A percentile compares a stretch with the other conserved stretches of the same genome.
These are phyloP conservation scores for Ageneiosus marmoratus DNA, from an alignment of 2,113 vertebrate genomes.

Conservation along the genomic window DNA sequence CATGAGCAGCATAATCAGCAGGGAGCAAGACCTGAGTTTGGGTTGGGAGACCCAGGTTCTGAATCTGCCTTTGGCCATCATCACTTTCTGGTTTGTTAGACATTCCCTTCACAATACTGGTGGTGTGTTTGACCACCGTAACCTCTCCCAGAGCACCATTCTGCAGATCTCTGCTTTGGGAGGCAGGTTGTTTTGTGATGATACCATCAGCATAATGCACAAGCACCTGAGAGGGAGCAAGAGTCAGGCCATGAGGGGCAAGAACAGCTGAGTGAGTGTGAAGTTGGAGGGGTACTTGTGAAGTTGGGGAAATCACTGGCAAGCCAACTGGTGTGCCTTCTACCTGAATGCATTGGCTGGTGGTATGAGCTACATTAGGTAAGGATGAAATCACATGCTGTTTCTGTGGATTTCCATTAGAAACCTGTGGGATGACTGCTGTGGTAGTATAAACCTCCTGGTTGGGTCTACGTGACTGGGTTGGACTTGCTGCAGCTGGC, in stretches of 20 bases:
- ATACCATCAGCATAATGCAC: conserved; percentile 90
- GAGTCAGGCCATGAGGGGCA: conserved; percentile 85
- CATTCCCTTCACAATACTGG: conserved; percentile 50
- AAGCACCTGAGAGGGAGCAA: conserved; percentile 89
- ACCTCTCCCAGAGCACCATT: conserved; percentile 89
- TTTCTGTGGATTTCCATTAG: conserved; percentile 71
- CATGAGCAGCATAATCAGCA: conserved; percentile 80
- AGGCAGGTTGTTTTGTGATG: conserved; percentile 78
- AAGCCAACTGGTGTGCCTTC: conserved; percentile 84
- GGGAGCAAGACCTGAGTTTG: conserved; percentile 86
- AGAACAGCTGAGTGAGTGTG: conserved; percentile 86
- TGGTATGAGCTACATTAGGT: conserved; percentile 75
- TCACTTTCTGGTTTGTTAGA: conserved; percentile 72
- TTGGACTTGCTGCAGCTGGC: conserved; percentile 77
- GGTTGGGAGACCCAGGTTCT: conserved; percentile 85
- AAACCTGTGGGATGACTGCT: conserved; percentile 82
- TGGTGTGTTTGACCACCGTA: conserved; percentile 66
- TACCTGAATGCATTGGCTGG: conserved; percentile 92
- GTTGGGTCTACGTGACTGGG: conserved; percentile 77
- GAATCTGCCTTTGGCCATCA: conserved; percentile 61
- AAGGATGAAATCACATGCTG: conserved; percentile 82
- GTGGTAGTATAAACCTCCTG: conserved; percentile 91
- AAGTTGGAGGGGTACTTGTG: conserved; percentile 84
- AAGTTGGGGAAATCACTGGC: conserved; percentile 77
- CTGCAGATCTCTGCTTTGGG: conserved; percentile 80